A percentile compares a stretch with the other conserved stretches of the same genome.
Conservation (phyloP, 2,113 vertebrate genomes). For the Syrmaticus mikado region DNA sequence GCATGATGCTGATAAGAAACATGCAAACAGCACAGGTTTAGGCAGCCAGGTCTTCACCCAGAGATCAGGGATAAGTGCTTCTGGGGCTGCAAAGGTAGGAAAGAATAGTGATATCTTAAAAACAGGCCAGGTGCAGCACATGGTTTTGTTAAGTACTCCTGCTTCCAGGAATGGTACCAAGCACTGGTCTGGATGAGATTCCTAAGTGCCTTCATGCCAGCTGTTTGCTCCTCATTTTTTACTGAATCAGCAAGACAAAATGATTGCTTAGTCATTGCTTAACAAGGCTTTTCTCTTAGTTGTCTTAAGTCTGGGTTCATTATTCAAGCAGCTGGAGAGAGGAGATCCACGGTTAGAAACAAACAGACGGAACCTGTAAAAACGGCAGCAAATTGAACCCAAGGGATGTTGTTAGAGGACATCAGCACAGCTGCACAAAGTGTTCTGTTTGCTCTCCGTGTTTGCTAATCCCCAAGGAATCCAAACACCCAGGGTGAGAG, state of each 20-base stretch:
- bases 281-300: neutral
- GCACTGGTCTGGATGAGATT: neutral
- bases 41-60: neutral
- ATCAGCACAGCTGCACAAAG: slow-evolving; percentile 17
- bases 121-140: neutral
- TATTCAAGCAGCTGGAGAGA: slow-evolving; percentile 2
- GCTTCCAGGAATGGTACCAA: neutral
- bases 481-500: neutral
- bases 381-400: slow-evolving; percentile 42
- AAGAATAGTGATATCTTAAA: neutral
- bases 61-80: neutral
- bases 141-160: neutral
- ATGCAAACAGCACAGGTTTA: neutral
- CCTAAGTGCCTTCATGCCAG: neutral
- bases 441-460: neutral
- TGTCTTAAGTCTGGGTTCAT: neutral
- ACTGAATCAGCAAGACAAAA: neutral
- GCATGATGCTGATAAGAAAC: neutral
- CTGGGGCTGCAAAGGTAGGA: neutral
- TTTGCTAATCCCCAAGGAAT: slow-evolving; percentile 32
- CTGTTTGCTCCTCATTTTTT: neutral
- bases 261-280: neutral
- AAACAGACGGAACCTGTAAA: neutral
- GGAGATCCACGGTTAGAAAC: neutral
- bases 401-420: slow-evolving; percentile 29